Evolutionary conservation across 2,797 vertebrate genomes (phyloP).

Genomic region (Avahi laniger): DNA sequence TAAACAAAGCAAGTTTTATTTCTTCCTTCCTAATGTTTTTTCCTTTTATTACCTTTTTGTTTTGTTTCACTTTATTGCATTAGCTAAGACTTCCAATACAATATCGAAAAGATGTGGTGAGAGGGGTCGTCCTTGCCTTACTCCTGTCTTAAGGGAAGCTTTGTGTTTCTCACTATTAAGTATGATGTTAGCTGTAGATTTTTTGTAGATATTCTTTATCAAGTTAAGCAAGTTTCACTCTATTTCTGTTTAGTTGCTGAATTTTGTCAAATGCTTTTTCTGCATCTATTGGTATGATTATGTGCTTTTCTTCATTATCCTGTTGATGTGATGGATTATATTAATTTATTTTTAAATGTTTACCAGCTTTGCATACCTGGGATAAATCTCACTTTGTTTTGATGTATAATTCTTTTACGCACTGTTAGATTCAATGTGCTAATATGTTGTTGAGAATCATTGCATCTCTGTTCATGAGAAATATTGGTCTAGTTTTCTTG

Average conservation of each 20-base stretch:
- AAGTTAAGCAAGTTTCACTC: neutral
- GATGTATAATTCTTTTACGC: neutral
- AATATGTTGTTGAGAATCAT: neutral
- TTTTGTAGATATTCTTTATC: neutral
- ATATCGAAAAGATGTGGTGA: neutral
- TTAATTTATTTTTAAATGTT: neutral
- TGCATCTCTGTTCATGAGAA: neutral
- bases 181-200: neutral
- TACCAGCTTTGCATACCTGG: neutral
- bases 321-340: neutral
- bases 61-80: neutral
- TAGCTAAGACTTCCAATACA: neutral
- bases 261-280: neutral
- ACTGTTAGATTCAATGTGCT: neutral
- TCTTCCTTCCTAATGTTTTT: neutral
- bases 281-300: neutral
- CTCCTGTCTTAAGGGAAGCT: neutral
- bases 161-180: neutral
- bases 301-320: neutral
- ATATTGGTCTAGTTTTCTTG: neutral
- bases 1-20: neutral
- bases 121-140: neutral
- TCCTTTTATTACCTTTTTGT: neutral
- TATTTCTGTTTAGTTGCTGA: neutral
- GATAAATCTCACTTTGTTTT: neutral